A percentile compares a stretch with the other conserved stretches of the same genome.
These are phyloP conservation scores for Keiferia lycopersicella DNA, from an alignment of 2,888 invertebrate genomes.

Conservation along the genomic window DNA sequence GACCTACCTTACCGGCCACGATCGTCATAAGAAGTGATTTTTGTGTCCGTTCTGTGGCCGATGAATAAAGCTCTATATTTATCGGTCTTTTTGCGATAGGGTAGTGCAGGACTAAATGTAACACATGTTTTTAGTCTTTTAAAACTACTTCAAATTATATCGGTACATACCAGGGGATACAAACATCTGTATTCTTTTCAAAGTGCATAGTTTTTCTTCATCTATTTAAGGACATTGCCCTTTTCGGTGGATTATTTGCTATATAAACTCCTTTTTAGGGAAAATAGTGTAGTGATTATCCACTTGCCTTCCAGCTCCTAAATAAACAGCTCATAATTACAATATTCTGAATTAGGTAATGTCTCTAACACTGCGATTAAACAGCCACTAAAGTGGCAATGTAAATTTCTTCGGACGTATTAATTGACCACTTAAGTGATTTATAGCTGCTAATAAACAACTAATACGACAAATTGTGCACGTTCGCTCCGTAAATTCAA, in stretches of 20 bases:
- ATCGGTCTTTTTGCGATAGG: conserved; percentile 44
- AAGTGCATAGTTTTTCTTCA: too few species aligned
- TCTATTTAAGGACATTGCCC: too few species aligned
- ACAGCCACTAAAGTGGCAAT: conserved; percentile 14
- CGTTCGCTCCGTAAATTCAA: conserved; percentile 21
- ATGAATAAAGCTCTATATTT: conserved; percentile 56
- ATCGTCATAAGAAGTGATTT: conserved; percentile 61
- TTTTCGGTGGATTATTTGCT: too few species aligned
- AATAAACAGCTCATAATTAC: too few species aligned
- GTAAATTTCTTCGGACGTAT: conserved; percentile 21
- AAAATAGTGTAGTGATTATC: too few species aligned
- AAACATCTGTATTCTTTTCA: background rate
- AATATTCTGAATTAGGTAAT: background rate
- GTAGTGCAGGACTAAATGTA: conserved; percentile 39
- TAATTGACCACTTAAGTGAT: conserved; percentile 24
- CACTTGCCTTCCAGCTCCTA: background rate
- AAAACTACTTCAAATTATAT: too few species aligned
- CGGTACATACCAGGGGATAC: background rate
- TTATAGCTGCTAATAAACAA: conserved; percentile 22
- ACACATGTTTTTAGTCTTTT: too few species aligned
- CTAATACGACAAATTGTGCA: conserved; percentile 18
- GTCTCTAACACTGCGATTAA: conserved; percentile 14
- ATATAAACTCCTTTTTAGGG: too few species aligned
- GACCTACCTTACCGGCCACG: conserved; percentile 43
- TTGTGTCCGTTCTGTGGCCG: conserved; percentile 56